These are phyloP conservation scores for Catamblyrhynchus diadema DNA, from an alignment of 2,797 vertebrate species.

Conservation along the genomic window DNA sequence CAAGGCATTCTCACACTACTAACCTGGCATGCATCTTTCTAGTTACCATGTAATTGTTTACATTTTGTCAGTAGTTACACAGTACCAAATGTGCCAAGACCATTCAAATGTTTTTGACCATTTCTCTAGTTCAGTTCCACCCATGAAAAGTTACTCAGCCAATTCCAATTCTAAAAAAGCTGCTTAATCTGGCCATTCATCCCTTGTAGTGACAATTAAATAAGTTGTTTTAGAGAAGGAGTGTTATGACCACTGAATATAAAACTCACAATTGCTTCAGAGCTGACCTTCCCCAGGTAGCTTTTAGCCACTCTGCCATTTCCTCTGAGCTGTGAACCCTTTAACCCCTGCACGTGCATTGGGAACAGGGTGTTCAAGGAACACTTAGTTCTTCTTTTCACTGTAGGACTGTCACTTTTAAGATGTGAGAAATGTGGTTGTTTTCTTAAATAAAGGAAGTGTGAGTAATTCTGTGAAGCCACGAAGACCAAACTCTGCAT, in stretches of 20 bases:
- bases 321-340: neutral
- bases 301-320: neutral
- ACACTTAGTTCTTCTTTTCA: neutral
- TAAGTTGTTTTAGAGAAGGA: neutral
- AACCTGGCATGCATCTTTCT: neutral
- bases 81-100: neutral
- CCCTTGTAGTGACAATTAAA: neutral
- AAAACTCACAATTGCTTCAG: neutral
- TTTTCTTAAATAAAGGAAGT: conserved; percentile 32
- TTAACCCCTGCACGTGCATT: neutral
- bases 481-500: neutral
- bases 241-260: neutral
- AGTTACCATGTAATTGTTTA: neutral
- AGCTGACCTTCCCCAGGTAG: neutral
- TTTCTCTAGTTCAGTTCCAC: neutral
- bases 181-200: neutral
- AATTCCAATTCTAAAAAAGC: neutral
- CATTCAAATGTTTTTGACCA: neutral
- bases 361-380: neutral
- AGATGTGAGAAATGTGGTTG: neutral
- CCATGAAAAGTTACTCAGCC: neutral
- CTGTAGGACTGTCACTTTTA: conserved; percentile 16
- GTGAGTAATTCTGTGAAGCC: conserved; percentile 48
- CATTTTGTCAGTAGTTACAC: neutral
- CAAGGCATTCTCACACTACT: neutral